Evolutionary conservation across 2,113 vertebrate species (phyloP).

Genomic region (Lamprologus speciosus): DNA sequence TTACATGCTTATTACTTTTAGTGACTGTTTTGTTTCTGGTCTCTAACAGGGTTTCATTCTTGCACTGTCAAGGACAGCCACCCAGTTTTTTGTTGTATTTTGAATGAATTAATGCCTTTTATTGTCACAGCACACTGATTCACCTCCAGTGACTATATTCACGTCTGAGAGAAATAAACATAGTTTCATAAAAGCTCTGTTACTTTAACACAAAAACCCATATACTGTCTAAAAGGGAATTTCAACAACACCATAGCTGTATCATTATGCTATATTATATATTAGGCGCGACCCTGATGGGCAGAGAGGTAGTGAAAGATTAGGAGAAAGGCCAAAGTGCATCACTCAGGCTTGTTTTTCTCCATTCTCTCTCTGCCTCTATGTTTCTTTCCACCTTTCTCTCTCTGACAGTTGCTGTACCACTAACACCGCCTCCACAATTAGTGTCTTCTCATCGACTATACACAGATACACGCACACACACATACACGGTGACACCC

Average conservation of each 20-base stretch:
- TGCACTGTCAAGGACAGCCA: neutral
- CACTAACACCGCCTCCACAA: slow-evolving; percentile 61
- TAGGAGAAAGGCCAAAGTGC: slow-evolving; percentile 5
- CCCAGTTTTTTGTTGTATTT: neutral
- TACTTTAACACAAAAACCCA: neutral
- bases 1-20: neutral
- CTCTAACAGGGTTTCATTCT: neutral
- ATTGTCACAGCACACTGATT: neutral
- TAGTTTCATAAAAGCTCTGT: neutral
- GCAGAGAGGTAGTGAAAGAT: neutral
- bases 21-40: neutral
- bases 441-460: slow-evolving; percentile 57
- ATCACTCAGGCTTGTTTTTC: slow-evolving; percentile 5
- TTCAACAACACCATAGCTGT: neutral
- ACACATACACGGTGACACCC: slow-evolving; percentile 51
- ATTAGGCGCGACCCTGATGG: neutral
- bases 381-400: neutral
- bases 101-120: neutral
- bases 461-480: slow-evolving; percentile 7
- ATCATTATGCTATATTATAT: neutral
- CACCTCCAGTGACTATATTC: neutral
- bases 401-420: slow-evolving; percentile 55
- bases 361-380: neutral
- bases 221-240: neutral
- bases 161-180: neutral